Evolutionary conservation across 2,797 vertebrate genomes (phyloP), one percentile per base, ranked within the genome.

Genomic region (Aphelocoma californica): DNA sequence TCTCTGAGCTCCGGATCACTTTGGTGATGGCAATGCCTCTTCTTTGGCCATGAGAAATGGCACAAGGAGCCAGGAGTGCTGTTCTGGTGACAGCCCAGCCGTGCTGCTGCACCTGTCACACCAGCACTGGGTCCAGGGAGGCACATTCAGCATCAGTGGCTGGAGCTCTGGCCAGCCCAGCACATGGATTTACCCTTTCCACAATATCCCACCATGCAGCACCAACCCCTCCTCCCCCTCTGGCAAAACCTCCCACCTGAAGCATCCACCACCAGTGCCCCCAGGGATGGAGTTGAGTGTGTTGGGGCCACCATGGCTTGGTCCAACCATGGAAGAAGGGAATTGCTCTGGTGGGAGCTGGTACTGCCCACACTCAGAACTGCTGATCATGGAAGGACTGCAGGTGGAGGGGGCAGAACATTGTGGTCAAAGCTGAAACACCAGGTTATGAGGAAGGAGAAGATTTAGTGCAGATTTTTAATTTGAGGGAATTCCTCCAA

Each of bases 351-450:
- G 7, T 50, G 61, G 57, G 70, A 53, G 53, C 56, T 57, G 44
- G 8, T 1, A 0, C 38, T 62, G 58, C 74, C 38, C 17, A 28
- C 4, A 1, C 51, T 51, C 6, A 0, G 31, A n/a, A 21, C 15
- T 1, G 1, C 18, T 9, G 38, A 20, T 24, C 4, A 0, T 13
- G 50, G 36, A 77, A 65, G 42, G 28, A 56, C 75, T 82, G 64
- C 32, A 32, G 24, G 11, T 24, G 50, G 51, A 47, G 50, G 7
- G 38, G 40, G 25, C 44, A 40, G 71, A 45, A 57, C 48, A 7
- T 6, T 48, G 42, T 57, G 75, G 23, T 60, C 48, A 67, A 86
- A 66, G 44, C 50, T 60, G n/a, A 13, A 62, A 24, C 32, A 28
- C 14, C 45, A 47, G 2, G 19, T 61, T 56, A 24, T 40, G 26